These are phyloP conservation scores for Porites lutea DNA, from an alignment of 64 coral and sea anemone genomes.

Conservation along the genomic window DNA sequence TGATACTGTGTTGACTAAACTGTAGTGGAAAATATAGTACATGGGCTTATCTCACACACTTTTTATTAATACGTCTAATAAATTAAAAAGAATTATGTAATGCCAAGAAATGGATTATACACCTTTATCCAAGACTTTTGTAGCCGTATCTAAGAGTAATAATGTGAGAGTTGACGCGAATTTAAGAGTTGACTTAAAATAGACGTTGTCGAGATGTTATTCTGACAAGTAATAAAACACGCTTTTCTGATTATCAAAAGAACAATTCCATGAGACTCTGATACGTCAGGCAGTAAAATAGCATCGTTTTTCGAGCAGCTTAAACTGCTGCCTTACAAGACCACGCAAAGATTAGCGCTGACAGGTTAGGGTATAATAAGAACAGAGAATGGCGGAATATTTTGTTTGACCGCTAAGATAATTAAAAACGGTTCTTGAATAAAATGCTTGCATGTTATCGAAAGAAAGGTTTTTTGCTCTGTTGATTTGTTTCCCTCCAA, in stretches of 20 bases:
- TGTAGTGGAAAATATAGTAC: too few species aligned
- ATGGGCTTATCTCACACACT: too few species aligned
- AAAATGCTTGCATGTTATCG: background rate
- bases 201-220: slow-evolving; percentile 6
- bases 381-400: background rate
- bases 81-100: too few species aligned
- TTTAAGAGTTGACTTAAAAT: background rate
- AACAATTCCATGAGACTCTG: slow-evolving; percentile 2
- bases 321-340: slow-evolving; percentile 31
- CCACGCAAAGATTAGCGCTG: background rate
- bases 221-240: background rate
- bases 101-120: too few species aligned
- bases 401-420: background rate
- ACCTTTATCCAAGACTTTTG: too few species aligned
- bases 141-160: background rate
- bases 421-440: background rate
- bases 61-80: too few species aligned
- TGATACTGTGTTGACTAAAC: too few species aligned
- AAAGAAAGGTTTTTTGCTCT: background rate
- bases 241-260: background rate
- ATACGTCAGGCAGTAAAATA: background rate
- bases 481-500: background rate
- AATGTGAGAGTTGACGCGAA: background rate
- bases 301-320: background rate
- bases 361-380: background rate